Percentiles rank a stretch among this genome's conserved stretches.
Conservation (phyloP, 2,797 vertebrate species). For the Onychomys arenicola region DNA sequence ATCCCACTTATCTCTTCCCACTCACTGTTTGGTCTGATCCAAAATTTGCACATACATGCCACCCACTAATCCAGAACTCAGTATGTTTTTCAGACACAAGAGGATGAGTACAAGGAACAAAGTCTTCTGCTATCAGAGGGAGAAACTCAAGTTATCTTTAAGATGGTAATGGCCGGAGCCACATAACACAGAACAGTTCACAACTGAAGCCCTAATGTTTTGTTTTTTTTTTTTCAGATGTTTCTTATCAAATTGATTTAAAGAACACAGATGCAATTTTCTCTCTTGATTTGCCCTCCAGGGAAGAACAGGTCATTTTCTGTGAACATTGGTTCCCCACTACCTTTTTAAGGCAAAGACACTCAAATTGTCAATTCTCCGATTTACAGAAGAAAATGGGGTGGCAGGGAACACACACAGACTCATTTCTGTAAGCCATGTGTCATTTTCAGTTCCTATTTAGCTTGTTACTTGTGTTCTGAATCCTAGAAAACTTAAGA, state of each 20-base stretch:
- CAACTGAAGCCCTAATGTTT: background rate
- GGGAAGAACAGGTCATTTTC: background rate
- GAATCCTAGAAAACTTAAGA: conserved; percentile 34
- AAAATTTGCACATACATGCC: conserved; percentile 32
- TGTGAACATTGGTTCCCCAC: background rate
- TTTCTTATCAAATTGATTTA: background rate
- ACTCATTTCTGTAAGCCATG: background rate
- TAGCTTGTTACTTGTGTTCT: conserved; percentile 47
- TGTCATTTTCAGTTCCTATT: background rate
- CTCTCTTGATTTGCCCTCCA: conserved; percentile 19
- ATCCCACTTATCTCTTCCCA: background rate
- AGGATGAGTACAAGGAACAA: background rate
- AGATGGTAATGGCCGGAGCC: background rate
- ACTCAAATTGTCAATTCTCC: conserved; percentile 21
- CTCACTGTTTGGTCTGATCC: background rate
- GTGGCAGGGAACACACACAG: background rate
- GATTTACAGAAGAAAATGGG: background rate
- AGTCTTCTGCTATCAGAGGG: background rate
- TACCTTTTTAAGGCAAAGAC: background rate
- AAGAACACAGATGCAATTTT: conserved; percentile 17
- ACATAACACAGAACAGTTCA: background rate
- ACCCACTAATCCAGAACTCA: background rate
- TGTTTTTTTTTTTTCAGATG: background rate
- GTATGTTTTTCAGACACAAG: conserved; percentile 35
- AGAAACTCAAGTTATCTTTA: background rate